A percentile compares a stretch with the other conserved stretches of the same genome.
Conservation (phyloP, 2,113 vertebrate species). For the Melanotaenia duboulayi region DNA sequence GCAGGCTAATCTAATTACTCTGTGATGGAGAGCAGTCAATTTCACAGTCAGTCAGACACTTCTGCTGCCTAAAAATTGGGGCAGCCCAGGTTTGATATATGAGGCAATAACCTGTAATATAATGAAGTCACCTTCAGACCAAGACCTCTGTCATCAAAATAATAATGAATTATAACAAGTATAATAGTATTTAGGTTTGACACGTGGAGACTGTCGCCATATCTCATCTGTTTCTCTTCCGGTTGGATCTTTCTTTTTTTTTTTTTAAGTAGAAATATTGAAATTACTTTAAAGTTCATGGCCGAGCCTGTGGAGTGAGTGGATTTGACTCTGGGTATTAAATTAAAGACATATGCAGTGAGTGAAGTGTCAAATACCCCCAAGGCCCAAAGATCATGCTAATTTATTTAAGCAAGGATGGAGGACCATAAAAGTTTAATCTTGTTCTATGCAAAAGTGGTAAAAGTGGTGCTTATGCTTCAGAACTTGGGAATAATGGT, state of each 20-base stretch:
- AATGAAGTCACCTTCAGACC: constrained; percentile 90
- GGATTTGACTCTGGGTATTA: constrained; percentile 47
- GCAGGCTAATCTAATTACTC: constrained; percentile 87
- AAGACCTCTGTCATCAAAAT: constrained; percentile 81
- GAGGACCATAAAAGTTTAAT: constrained; percentile 45
- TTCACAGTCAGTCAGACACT: constrained; percentile 81
- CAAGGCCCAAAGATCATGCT: constrained; percentile 32
- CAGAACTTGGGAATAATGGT: neutral
- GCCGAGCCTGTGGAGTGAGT: constrained; percentile 47
- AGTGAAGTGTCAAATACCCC: constrained; percentile 38
- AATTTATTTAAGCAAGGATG: constrained; percentile 48
- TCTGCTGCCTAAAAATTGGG: constrained; percentile 69
- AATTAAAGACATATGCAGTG: constrained; percentile 56
- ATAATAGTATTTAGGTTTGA: constrained; percentile 82
- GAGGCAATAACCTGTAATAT: constrained; percentile 86
- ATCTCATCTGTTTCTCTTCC: constrained; percentile 11
- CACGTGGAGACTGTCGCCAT: constrained; percentile 49
- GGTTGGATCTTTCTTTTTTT: constrained; percentile 32
- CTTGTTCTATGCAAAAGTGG: constrained; percentile 3
- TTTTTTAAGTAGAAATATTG: constrained; percentile 44
- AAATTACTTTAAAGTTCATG: constrained; percentile 52
- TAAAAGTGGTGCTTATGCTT: neutral
- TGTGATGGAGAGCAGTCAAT: constrained; percentile 85
- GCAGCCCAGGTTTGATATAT: constrained; percentile 83
- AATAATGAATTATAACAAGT: constrained; percentile 82